Evolutionary conservation across 2,113 vertebrate species (phyloP), one percentile per base, ranked within the genome.

Genomic region (Rhinolophus sinicus): DNA sequence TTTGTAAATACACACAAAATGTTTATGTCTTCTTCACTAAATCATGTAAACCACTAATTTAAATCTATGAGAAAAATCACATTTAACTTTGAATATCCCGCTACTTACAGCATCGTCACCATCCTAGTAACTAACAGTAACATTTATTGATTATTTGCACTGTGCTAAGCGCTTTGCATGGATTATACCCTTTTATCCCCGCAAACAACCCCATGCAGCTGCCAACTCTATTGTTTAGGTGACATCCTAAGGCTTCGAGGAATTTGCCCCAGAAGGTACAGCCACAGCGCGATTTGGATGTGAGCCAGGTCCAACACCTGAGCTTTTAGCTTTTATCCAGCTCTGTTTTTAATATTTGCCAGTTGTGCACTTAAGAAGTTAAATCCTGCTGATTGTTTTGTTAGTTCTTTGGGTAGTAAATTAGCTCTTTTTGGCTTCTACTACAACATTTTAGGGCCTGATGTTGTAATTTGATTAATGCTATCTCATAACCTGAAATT

Each of bases 391-490:
- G 56, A n/a, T 80, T 24, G 26, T 58, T 69, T 60, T 75, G 28
- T 35, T 91, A 56, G 18, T 65, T 94, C 52, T 93, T 78, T 72
- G 65, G 35, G 47, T 44, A 33, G 7, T 60, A 54, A 73, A 21
- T 81, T 92, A 75, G 9, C 24, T 76, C 18, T 56, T 73, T 90
- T 40, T 95, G 47, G 52, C n/a, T 84, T 90, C 80, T 80, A 75
- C n/a, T 77, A 16, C 8, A 95, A 22, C n/a, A n/a, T 92, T 70
- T 56, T 76, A 70, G 8, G 33, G 80, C 70, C 44, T 40, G 33
- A 26, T 87, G 30, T 83, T 75, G 47, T 40, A 85, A 70, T 62
- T 89, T 84, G 33, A 65, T 95, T 89, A 96, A 64, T 90, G n/a
- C 54, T 77, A 11, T 33, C 58, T 90, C 8, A 56, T 81, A 81